Evolutionary conservation across 2,888 invertebrate species (phyloP).

Genomic region (Orthosia gracilis): DNA sequence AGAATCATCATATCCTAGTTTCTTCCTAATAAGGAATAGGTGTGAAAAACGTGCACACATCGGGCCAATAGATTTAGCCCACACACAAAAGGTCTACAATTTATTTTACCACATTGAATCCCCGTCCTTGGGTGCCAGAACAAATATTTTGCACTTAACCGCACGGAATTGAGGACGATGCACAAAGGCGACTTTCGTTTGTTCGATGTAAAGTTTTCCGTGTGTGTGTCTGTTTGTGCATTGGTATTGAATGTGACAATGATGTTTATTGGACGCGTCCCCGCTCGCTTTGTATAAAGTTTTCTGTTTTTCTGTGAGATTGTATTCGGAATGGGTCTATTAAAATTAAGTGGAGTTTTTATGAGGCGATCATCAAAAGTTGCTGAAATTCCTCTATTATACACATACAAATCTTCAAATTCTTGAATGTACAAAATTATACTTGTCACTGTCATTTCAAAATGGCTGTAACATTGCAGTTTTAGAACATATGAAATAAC

Average conservation of each 20-base stretch:
- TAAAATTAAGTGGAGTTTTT: slow-evolving; percentile 32
- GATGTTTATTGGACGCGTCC: slow-evolving; percentile 66
- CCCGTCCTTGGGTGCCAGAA: slow-evolving; percentile 70
- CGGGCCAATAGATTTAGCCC: slow-evolving; percentile 65
- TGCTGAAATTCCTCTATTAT: not conserved
- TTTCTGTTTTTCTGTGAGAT: slow-evolving; percentile 36
- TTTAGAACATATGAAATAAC: not conserved
- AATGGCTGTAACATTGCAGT: not conserved
- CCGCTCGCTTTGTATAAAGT: slow-evolving; percentile 47
- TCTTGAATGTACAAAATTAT: not conserved
- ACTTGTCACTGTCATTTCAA: not conserved
- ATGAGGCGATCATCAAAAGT: not conserved
- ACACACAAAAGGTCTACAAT: slow-evolving; percentile 70
- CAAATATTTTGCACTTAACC: slow-evolving; percentile 80
- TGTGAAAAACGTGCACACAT: slow-evolving; percentile 48
- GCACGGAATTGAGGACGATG: slow-evolving; percentile 67
- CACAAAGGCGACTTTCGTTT: slow-evolving; percentile 73
- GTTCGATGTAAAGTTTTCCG: slow-evolving; percentile 40
- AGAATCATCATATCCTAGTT: not conserved
- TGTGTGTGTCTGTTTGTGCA: slow-evolving; percentile 62
- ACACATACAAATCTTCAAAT: not conserved
- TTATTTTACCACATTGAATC: slow-evolving; percentile 71
- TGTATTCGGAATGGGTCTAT: slow-evolving; percentile 34
- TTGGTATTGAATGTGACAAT: slow-evolving; percentile 67
- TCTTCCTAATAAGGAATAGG: slow-evolving; percentile 25